phyloP scores from a whole-genome alignment of 92 coral and sea anemone species.

The Palythoa caribaeorum region DNA sequence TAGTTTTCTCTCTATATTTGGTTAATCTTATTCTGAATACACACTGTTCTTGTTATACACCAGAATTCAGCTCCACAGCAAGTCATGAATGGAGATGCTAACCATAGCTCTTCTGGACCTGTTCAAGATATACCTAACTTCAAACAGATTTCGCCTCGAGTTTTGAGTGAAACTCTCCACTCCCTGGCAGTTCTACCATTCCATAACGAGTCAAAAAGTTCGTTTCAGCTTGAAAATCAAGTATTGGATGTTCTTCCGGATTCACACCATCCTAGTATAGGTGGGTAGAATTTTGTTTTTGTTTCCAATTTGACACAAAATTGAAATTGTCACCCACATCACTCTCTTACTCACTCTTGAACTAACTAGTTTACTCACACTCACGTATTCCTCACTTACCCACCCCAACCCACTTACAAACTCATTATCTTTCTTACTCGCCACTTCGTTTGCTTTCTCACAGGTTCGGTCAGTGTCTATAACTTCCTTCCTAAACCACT shows the following conservation, averaged over 20 bases:
- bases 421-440: background rate
- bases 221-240: conserved; percentile 59
- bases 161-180: conserved; percentile 66
- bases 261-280: conserved; percentile 87
- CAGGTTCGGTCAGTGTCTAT: background rate
- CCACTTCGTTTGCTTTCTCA: background rate
- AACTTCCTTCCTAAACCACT: background rate
- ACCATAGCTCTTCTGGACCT: conserved; percentile 34
- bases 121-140: conserved; percentile 51
- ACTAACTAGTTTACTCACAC: background rate
- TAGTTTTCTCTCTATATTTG: background rate
- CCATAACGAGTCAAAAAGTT: conserved; percentile 54
- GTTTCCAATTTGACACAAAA: background rate
- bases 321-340: background rate
- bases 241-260: conserved; percentile 70
- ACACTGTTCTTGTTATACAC: background rate
- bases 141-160: conserved; percentile 62
- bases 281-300: conserved; percentile 47
- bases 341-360: background rate
- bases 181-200: conserved; percentile 67
- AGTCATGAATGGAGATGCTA: conserved; percentile 64
- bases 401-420: background rate
- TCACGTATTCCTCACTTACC: background rate
- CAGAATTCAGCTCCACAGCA: conserved; percentile 25
- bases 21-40: background rate